phyloP scores from a whole-genome alignment of 2,888 invertebrate species.

The Serrognathus titanus region DNA sequence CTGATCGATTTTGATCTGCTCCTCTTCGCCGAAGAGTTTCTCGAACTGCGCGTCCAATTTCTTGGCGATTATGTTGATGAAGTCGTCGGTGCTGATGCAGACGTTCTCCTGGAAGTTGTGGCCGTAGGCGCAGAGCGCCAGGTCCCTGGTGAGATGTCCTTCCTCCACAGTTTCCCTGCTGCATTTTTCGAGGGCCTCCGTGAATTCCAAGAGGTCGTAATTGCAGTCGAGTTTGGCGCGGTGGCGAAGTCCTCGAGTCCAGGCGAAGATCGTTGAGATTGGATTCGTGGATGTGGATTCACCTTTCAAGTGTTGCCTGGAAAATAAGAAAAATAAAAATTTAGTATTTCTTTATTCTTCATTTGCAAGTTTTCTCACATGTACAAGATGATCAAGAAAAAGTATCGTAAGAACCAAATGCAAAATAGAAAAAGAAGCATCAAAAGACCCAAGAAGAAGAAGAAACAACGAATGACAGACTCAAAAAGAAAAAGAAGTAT shows the following conservation, averaged over 20 bases:
- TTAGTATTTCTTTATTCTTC: too few relatives aligned
- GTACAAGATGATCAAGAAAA: too few relatives aligned
- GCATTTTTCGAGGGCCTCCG: conserved; percentile 67
- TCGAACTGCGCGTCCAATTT: conserved; percentile 52
- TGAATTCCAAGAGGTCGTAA: conserved; percentile 65
- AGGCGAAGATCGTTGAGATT: conserved; percentile 87
- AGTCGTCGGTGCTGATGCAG: conserved; percentile 77
- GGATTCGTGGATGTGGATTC: conserved; percentile 82
- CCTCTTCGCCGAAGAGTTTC: conserved; percentile 13
- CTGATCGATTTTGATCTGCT: neutral
- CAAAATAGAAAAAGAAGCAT: too few relatives aligned
- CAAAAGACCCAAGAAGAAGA: too few relatives aligned
- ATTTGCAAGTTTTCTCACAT: too few relatives aligned
- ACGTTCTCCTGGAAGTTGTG: conserved; percentile 72
- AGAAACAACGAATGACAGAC: too few relatives aligned
- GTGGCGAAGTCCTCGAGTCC: conserved; percentile 78
- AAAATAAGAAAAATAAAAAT: conserved; percentile 44
- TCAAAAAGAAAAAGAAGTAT: too few relatives aligned
- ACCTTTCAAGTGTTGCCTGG: conserved; percentile 75
- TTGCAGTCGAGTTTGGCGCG: conserved; percentile 75
- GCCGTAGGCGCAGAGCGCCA: conserved; percentile 76
- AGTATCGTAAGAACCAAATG: too few relatives aligned
- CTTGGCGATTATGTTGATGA: conserved; percentile 71
- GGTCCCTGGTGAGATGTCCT: conserved; percentile 82
- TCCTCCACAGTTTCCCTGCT: conserved; percentile 75